Percentiles rank a stretch among this genome's conserved stretches.
Evolutionary conservation across 2,888 invertebrate genomes (phyloP).

Genomic region (Lysandra coridon): DNA sequence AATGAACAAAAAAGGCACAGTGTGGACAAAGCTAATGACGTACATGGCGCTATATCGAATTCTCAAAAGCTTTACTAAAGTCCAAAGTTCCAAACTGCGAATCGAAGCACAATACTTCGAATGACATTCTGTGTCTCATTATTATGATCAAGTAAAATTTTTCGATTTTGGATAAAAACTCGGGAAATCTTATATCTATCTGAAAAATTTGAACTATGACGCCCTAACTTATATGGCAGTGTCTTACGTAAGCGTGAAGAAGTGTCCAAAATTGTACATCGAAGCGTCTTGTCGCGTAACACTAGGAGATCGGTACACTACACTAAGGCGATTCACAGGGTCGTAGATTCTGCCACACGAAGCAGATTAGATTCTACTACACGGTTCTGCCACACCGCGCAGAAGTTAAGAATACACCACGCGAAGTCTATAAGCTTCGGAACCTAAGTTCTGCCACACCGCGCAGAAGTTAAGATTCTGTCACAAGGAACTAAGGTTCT

Average conservation of each 20-base stretch:
- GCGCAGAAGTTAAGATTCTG: background rate
- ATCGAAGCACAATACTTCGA: background rate
- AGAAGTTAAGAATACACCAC: background rate
- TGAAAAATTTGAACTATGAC: slow-evolving; percentile 17
- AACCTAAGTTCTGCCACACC: background rate
- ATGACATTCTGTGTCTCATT: background rate
- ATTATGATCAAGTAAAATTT: background rate
- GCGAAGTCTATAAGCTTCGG: too few relatives aligned
- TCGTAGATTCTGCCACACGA: background rate
- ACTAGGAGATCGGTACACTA: slow-evolving; percentile 46
- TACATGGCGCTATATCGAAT: too few relatives aligned
- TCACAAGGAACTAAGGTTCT: background rate
- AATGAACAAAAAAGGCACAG: too few relatives aligned
- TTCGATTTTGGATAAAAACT: background rate
- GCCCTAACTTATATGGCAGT: slow-evolving; percentile 31
- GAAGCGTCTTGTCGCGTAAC: slow-evolving; percentile 37
- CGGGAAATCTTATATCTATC: background rate
- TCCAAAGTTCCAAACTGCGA: background rate
- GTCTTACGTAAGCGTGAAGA: slow-evolving; percentile 15
- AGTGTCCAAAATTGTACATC: background rate
- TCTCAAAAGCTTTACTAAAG: background rate
- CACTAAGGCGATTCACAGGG: slow-evolving; percentile 22
- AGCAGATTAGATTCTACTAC: background rate
- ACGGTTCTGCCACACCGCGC: background rate
- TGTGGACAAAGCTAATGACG: too few relatives aligned